A percentile compares a stretch with the other conserved stretches of the same genome.
phyloP scores from a whole-genome alignment of 2,797 vertebrate genomes.

The Alcedo atthis region DNA sequence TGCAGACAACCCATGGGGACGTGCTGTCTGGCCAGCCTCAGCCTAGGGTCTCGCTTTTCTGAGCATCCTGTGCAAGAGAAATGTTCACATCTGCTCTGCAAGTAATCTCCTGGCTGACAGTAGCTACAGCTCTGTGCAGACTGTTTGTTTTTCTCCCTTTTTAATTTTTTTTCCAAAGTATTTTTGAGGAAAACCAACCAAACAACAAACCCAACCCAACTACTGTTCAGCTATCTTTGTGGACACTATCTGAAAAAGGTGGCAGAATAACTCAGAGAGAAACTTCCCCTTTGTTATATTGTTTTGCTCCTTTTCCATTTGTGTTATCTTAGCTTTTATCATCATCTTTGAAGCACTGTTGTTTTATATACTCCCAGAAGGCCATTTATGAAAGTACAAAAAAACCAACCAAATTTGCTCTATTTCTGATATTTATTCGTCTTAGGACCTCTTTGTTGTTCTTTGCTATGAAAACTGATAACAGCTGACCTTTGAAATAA shows the following conservation, averaged over 20 bases:
- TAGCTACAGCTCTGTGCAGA: background rate
- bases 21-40: background rate
- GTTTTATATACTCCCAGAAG: conserved; percentile 8
- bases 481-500: conserved; percentile 21
- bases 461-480: conserved; percentile 7
- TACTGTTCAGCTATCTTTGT: background rate
- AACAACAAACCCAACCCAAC: background rate
- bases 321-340: background rate
- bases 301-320: background rate
- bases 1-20: background rate
- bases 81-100: background rate
- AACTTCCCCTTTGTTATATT: background rate
- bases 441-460: background rate
- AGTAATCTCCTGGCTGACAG: background rate
- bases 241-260: background rate
- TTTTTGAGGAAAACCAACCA: background rate
- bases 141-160: background rate
- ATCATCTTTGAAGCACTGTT: background rate
- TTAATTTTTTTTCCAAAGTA: background rate
- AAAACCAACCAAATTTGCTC: background rate
- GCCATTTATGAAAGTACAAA: background rate
- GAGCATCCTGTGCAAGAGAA: background rate
- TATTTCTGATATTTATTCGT: conserved; percentile 13
- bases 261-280: background rate
- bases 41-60: fast-evolving